Base-by-base conservation (phyloP, 2,888 invertebrate genomes). In the Vesta saturnalis region DNA sequence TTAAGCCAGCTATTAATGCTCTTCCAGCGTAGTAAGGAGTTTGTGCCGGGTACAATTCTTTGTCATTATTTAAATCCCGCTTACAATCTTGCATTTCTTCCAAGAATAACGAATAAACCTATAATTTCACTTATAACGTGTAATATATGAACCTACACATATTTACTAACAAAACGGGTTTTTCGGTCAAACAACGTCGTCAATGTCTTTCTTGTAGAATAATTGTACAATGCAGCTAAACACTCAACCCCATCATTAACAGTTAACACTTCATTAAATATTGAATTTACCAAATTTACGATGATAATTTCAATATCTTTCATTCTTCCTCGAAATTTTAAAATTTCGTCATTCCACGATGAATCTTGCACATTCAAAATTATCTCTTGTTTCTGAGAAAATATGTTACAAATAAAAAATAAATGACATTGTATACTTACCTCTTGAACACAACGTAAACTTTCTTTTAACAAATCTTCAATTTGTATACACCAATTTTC, bases 191-290 rank as follows among this genome's bases (percentile, higher is more conserved):
- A 93, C 0, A 92, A 85, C 0, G 89, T 86, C 21, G 88, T 89
- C 60, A 95, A 85, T 12, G 90, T 91, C 77, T 91, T 90, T 60
- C 95, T 87, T 72, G 90, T 90, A 0, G 92, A 90, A 76, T 93
- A 94, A 80, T 92, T 93, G 78, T 92, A 89, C 76, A 95, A 89
- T 0, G 92, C 90, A 74, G 90, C 92, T 3, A 96, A 85, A 0
- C 92, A 88, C 70, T 94, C 90, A 6, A 96, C 87, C 0, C 92
- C 94, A 77, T 95, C 94, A 75, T 94, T 93, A 0, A 95, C 89
- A 73, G 93, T 93, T 60, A 90, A 91, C 5, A 94, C 89, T 5
- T 90, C 89, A 73, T 92, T 91, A 79, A 96, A 96, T 0, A 93
- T 91, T 0, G 90, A 88, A 55, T 91, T 89, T 46, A 94, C 90